Evolutionary conservation across 1,140 invertebrate genomes (phyloP).

Genomic region (Galleria mellonella): DNA sequence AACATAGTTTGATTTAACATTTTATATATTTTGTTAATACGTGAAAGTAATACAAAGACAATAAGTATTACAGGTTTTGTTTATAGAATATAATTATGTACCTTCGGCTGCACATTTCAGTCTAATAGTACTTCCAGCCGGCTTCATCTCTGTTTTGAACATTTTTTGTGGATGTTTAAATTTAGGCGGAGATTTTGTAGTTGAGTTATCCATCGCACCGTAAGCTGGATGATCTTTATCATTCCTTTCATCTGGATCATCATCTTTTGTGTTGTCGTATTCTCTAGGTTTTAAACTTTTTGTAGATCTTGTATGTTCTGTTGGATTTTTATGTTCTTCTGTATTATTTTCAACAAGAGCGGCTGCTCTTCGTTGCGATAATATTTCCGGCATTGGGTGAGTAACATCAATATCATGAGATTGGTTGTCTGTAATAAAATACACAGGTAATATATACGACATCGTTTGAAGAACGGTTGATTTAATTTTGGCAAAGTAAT

Average conservation of each 20-base stretch:
- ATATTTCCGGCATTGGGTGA: conserved; percentile 24
- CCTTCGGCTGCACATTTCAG: conserved; percentile 68
- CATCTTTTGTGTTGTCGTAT: conserved; percentile 41
- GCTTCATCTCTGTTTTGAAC: conserved; percentile 61
- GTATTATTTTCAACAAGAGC: conserved; percentile 46
- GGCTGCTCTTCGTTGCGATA: conserved; percentile 30
- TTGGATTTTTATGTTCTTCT: conserved; percentile 45
- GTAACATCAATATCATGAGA: not conserved
- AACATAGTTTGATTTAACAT: no score
- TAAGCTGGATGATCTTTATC: conserved; percentile 54
- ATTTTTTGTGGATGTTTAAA: conserved; percentile 67
- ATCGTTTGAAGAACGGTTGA: no score
- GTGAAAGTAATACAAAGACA: no score
- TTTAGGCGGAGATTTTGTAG: conserved; percentile 47
- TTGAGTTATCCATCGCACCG: conserved; percentile 50
- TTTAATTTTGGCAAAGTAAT: no score
- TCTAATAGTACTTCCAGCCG: conserved; percentile 60
- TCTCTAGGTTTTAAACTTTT: conserved; percentile 35
- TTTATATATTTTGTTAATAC: no score
- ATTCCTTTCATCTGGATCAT: conserved; percentile 52
- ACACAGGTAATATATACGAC: no score
- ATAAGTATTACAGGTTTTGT: no score
- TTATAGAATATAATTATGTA: conserved; percentile 31
- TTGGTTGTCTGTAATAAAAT: not conserved
- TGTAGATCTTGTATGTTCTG: conserved; percentile 21